Conservation (phyloP, 2,113 vertebrate species). For the Oryzias celebensis region DNA sequence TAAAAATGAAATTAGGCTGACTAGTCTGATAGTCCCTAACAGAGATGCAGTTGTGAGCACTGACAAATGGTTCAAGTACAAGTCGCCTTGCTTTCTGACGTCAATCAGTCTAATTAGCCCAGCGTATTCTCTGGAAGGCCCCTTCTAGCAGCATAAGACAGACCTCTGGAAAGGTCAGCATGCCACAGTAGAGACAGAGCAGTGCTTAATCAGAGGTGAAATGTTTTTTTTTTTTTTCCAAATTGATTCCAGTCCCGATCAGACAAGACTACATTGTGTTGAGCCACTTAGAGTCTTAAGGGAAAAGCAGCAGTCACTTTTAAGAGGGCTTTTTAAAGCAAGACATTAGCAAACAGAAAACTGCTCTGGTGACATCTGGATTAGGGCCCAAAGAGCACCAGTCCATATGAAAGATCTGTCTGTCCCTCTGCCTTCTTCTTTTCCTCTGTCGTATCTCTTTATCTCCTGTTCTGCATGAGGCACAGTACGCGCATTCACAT, state of each 20-base stretch:
- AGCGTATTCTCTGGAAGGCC: conserved; percentile 61
- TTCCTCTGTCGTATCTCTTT: conserved; percentile 29
- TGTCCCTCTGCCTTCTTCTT: conserved; percentile 32
- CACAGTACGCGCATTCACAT: conserved; percentile 33
- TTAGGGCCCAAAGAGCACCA: conserved; percentile 44
- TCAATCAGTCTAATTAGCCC: conserved; percentile 72
- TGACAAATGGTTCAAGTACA: conserved; percentile 64
- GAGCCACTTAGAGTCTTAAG: conserved; percentile 63
- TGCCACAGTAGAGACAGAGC: conserved; percentile 72
- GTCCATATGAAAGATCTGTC: conserved; percentile 43
- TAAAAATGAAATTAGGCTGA: conserved; percentile 35
- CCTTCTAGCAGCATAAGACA: conserved; percentile 64
- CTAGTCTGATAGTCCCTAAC: conserved; percentile 26
- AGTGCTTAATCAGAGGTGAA: conserved; percentile 76
- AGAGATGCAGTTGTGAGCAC: conserved; percentile 45
- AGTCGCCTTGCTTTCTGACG: conserved; percentile 65
- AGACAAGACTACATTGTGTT: conserved; percentile 77
- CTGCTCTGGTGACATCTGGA: conserved; percentile 66
- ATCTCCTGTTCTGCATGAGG: conserved; percentile 42
- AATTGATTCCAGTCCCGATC: conserved; percentile 75
- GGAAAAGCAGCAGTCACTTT: conserved; percentile 53
- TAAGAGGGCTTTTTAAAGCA: conserved; percentile 65
- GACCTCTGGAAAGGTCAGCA: conserved; percentile 78
- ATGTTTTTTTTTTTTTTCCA: conserved; percentile 77
- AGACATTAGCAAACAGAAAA: conserved; percentile 69